Conservation (phyloP, 2,888 invertebrate species). For the Argyra leucocephala region DNA sequence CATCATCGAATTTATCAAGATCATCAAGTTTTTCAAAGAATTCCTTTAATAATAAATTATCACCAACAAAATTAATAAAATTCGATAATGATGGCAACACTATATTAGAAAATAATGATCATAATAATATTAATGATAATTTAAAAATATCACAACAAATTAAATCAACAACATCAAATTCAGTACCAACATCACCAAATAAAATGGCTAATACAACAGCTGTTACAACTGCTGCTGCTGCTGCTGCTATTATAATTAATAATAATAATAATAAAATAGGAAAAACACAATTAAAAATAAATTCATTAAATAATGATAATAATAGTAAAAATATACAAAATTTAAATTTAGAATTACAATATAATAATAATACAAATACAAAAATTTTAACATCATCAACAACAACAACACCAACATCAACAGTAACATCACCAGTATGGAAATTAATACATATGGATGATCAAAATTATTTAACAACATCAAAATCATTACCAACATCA, state of each 20-base stretch:
- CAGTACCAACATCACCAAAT: not conserved
- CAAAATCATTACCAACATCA: conserved; percentile 2
- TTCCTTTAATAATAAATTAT: not conserved
- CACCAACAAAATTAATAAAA: not conserved
- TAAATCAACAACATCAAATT: not conserved
- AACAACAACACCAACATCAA: not conserved
- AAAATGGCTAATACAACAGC: not conserved
- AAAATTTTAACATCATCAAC: conserved; percentile 9
- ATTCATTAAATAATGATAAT: not conserved
- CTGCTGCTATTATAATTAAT: not conserved
- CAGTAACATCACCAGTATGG: not conserved
- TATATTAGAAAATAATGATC: not conserved
- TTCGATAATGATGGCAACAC: not conserved
- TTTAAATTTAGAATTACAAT: conserved; percentile 4
- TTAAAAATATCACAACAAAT: not conserved
- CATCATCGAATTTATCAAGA: conserved; percentile 4
- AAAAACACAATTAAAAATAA: not conserved
- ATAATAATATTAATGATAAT: not conserved
- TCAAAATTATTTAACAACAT: conserved; percentile 6
- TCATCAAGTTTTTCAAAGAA: not conserved
- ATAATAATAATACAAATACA: conserved; percentile 7
- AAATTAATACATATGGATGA: not conserved
- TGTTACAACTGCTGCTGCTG: not conserved
- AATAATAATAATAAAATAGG: not conserved
- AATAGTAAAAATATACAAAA: conserved; percentile 4